Base-by-base conservation (phyloP, 2,113 vertebrate species). In the Numenius arquata region DNA sequence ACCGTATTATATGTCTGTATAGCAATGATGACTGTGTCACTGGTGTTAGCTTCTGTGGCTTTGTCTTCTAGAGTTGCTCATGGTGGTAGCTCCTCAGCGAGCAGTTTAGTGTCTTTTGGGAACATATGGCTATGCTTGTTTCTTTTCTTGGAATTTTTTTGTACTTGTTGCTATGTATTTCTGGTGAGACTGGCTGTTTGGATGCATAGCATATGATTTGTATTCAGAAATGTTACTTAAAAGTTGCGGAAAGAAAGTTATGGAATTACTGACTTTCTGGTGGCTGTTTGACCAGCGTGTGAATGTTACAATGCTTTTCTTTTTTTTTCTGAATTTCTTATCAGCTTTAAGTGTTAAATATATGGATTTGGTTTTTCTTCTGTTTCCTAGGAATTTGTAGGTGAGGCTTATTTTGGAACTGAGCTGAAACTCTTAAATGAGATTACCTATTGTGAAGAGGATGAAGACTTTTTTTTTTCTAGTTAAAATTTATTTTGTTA, bases 111-210 rank as follows among this genome's bases (percentile, higher is more conserved):
- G 38, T 59, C 61, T 55, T 70, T 40, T 0, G 26, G 11, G 32
- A 50, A 32, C 17, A 5, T 21, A 1, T 0, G 2, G 38, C 73
- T 70, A 0, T 0, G 0, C 36, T 58, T 50, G 8, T 73, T 67
- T 47, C 22, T 72, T 92, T 45, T 32, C n/a, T 75, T 41, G 26
- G 36, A 36, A 17, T 3, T 45, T 53, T 55, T 41, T 78, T 38
- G 9, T 79, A 12, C 29, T 67, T 75, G 19, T 67, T 85, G 41
- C n/a, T 75, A 0, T 23, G 56, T 65, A 34, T 26, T 43, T 93
- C 77, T 41, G n/a, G 19, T 62, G 58, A 75, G 61, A 19, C 9
- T 23, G 32, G 32, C 38, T 2, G 1, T 72, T 71, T 65, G 66
- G 47, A 26, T 74, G 22, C 17, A 7, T 53, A 66, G 12, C 6